phyloP scores from a whole-genome alignment of 1,140 invertebrate genomes.

The Drosophila teissieri region DNA sequence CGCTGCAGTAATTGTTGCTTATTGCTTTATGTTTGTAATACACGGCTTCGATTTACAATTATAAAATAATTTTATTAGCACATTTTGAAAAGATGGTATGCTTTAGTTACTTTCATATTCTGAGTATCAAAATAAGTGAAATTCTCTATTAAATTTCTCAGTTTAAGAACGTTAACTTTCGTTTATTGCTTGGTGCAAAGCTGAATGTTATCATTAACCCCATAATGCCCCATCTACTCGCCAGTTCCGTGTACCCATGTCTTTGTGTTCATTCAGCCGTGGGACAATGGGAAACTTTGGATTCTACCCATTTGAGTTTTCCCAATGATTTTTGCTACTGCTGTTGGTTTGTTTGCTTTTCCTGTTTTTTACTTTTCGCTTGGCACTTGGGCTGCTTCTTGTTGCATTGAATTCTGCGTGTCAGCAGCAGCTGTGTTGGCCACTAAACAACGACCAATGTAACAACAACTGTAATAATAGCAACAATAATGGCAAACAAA shows the following conservation, averaged over 20 bases:
- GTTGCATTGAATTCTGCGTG: conserved; percentile 77
- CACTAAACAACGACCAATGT: conserved; percentile 58
- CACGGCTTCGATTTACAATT: too few relatives aligned
- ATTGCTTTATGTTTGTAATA: too few relatives aligned
- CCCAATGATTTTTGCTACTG: conserved; percentile 43
- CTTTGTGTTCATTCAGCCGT: conserved; percentile 32
- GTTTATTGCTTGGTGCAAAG: neutral
- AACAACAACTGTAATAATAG: conserved; percentile 71
- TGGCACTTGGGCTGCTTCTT: conserved; percentile 52
- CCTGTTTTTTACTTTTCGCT: conserved; percentile 31
- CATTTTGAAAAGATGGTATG: too few relatives aligned
- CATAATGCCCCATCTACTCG: neutral
- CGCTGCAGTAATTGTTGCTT: conserved; percentile 39
- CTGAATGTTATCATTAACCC: conserved; percentile 31
- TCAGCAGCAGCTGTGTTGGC: conserved; percentile 73
- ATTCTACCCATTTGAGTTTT: conserved; percentile 30
- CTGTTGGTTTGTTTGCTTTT: conserved; percentile 34
- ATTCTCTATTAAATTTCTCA: too few relatives aligned
- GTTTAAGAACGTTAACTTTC: neutral
- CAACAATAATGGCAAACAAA: conserved; percentile 70
- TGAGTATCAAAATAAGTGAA: too few relatives aligned
- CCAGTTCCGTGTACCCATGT: conserved; percentile 1
- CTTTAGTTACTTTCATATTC: too few relatives aligned
- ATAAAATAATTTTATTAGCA: too few relatives aligned
- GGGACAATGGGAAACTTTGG: conserved; percentile 63